Conservation (phyloP, 2,797 vertebrate genomes). For the Miopithecus talapoin region DNA sequence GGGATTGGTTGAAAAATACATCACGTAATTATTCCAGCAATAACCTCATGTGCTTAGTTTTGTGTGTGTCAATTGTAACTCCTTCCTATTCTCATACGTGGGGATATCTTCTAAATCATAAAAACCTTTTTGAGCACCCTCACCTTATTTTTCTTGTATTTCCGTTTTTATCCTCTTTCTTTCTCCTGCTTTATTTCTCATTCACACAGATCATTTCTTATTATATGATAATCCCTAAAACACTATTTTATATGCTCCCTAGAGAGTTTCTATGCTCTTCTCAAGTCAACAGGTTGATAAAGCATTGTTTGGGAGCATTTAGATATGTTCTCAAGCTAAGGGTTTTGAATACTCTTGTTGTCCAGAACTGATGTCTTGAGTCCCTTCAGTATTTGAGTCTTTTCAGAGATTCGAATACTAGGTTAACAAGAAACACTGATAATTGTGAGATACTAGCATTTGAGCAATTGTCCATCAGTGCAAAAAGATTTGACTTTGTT, state of each 20-base stretch:
- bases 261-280: not conserved
- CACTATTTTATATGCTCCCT: not conserved
- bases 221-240: not conserved
- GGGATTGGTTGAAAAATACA: not conserved
- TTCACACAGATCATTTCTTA: not conserved
- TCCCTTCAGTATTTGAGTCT: not conserved
- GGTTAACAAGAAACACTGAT: not conserved
- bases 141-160: not conserved
- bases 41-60: not conserved
- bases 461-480: not conserved
- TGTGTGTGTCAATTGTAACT: not conserved
- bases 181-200: not conserved
- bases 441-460: not conserved
- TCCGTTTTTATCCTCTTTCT: not conserved
- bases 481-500: not conserved
- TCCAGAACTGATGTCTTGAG: not conserved
- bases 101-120: not conserved
- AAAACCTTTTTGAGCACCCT: not conserved
- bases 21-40: not conserved
- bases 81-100: not conserved
- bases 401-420: slow-evolving; percentile 1
- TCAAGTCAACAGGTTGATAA: slow-evolving; percentile 15
- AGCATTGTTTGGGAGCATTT: not conserved
- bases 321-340: not conserved
- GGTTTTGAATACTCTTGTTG: not conserved